Base-by-base conservation (phyloP, 2,797 vertebrate species). In the Pipistrellus kuhlii region DNA sequence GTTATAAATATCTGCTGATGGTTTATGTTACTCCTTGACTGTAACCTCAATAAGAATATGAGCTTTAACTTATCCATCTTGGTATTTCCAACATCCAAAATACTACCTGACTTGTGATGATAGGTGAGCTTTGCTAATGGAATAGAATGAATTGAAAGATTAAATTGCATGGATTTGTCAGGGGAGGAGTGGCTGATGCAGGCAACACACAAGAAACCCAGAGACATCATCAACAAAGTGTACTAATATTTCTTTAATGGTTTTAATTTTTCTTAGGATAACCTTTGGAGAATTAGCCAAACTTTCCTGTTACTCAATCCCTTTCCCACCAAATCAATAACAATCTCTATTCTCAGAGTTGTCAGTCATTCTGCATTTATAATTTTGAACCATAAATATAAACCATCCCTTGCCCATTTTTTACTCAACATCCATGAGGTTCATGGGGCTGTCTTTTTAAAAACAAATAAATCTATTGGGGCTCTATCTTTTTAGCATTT, bases 271-370 rank as follows among this genome's bases (percentile, higher is more conserved):
- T 84, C 41, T 85, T 93, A 59, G 32, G 44, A 71, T 85, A 69
- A 25, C 27, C 71, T 96, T 93, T 95, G 68, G 91, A 95, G 89
- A 95, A 87, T 95, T 76, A 92, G 20, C 27, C 55, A 93, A 69
- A 13, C 15, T 88, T 91, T 91, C 18, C 27, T 64, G 30, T 48
- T 85, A n/a, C 20, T 14, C 15, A 44, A 18, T 51, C 21, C 32
- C 48, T 48, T 76, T 77, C 69, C 27, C 25, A 94, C 64, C 71
- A 88, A 95, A 91, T 86, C 53, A 30, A 86, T 93, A 94, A 57
- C 38, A 11, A 51, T 72, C 77, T 88, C 32, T 95, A 41, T 76
- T 95, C 57, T 94, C 88, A 91, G 87, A 96, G 55, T 80, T 84
- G 55, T 88, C 80, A 84, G 23, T 93, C 90, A 95, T 83, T 17